Percentiles rank a stretch among this genome's conserved stretches.
Evolutionary conservation across 2,113 vertebrate species (phyloP).

Genomic region (Mandrillus leucophaeus): DNA sequence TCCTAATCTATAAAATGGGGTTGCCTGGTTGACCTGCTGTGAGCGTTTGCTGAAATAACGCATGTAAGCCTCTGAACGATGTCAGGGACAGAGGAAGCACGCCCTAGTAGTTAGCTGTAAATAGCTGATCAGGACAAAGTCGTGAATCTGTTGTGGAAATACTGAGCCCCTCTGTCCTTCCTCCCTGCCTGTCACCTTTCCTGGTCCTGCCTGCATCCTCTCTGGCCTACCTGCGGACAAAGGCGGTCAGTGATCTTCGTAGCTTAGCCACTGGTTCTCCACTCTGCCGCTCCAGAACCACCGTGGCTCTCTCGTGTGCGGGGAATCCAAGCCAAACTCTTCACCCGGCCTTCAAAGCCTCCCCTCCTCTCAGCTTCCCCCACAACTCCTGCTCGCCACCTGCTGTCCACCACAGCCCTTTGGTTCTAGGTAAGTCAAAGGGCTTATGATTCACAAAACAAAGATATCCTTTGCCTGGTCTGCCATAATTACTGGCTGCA

Average conservation of each 20-base stretch:
- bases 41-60: not conserved
- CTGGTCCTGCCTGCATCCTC: not conserved
- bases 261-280: not conserved
- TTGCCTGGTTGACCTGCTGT: not conserved
- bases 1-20: not conserved
- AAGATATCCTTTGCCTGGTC: not conserved
- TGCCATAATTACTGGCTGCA: not conserved
- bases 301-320: accelerated
- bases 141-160: not conserved
- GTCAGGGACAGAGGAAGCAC: not conserved
- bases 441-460: not conserved
- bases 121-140: not conserved
- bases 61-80: not conserved
- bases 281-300: not conserved
- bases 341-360: not conserved
- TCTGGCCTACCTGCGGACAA: not conserved
- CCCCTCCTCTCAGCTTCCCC: not conserved
- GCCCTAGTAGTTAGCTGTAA: not conserved
- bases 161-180: not conserved
- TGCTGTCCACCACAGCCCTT: not conserved
- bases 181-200: not conserved
- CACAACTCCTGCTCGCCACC: not conserved
- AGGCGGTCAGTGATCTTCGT: accelerated
- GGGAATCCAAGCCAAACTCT: not conserved
- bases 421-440: not conserved